Percentiles rank a stretch among this genome's conserved stretches.
Conservation (phyloP, 1,140 invertebrate genomes). For the Meloidogyne floridensis region DNA sequence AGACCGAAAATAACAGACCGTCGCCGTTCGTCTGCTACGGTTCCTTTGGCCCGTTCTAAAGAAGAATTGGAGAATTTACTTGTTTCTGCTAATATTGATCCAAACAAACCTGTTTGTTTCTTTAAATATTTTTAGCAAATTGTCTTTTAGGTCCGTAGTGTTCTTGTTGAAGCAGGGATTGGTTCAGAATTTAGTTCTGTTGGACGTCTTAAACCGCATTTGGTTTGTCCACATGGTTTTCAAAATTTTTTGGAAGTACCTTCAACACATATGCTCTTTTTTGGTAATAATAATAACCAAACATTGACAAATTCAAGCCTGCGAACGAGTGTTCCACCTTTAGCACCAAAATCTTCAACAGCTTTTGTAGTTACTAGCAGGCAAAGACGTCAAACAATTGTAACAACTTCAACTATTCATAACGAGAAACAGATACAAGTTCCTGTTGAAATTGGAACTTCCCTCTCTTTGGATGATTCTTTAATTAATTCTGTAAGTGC, state of each 20-base stretch:
- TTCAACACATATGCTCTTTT: neutral
- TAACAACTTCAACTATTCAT: neutral
- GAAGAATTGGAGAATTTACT: conserved; percentile 31
- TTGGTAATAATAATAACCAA: neutral
- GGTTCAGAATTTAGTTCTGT: conserved; percentile 16
- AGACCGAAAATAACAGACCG: conserved; percentile 20
- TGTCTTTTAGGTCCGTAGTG: conserved; percentile 28
- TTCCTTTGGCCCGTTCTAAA: conserved; percentile 25
- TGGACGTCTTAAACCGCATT: conserved; percentile 10
- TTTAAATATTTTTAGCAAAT: neutral
- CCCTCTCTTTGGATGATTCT: neutral
- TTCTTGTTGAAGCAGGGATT: conserved; percentile 37
- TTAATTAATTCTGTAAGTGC: neutral
- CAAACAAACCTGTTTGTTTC: conserved; percentile 24
- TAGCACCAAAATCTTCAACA: neutral
- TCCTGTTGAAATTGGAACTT: conserved; percentile 4
- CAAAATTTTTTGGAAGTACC: neutral
- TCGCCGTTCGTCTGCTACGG: conserved; percentile 21
- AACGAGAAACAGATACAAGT: neutral
- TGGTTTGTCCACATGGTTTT: neutral
- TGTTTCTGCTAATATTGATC: conserved; percentile 20
- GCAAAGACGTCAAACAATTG: neutral
- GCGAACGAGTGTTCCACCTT: neutral
- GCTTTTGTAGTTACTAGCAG: neutral
- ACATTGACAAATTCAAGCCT: neutral